Evolutionary conservation across 2,888 invertebrate species (phyloP).

Genomic region (Panopea generosa): DNA sequence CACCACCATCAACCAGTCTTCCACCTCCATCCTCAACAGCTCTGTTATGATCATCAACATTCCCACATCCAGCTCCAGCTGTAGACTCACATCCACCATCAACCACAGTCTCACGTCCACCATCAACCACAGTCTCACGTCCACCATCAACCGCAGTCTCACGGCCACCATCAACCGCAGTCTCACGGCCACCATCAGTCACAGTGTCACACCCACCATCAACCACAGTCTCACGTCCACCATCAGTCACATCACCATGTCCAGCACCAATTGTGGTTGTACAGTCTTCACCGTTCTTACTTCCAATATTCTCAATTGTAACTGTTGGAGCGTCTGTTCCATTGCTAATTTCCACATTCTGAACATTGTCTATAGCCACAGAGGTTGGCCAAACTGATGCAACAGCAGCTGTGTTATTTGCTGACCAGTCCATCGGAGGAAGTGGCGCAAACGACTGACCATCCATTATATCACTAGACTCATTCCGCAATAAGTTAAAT

Average conservation of each 20-base stretch:
- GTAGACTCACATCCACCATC: neutral
- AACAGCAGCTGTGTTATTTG: conserved; percentile 22
- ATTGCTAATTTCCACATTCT: too few relatives aligned
- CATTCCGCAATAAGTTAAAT: conserved; percentile 29
- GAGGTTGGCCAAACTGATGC: conserved; percentile 48
- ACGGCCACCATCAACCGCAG: neutral
- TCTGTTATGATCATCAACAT: too few relatives aligned
- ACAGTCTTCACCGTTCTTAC: too few relatives aligned
- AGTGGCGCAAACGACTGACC: conserved; percentile 49
- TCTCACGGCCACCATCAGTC: too few relatives aligned
- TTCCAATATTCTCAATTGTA: too few relatives aligned
- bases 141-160: neutral
- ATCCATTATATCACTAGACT: conserved; percentile 36
- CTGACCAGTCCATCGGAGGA: conserved; percentile 43
- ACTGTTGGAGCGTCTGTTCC: too few relatives aligned
- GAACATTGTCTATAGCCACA: neutral
- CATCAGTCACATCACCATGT: neutral
- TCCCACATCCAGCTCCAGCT: too few relatives aligned
- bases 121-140: neutral
- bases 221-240: too few relatives aligned
- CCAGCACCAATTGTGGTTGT: too few relatives aligned
- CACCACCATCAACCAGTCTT: neutral
- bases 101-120: neutral
- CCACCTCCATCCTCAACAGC: too few relatives aligned
- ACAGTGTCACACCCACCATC: too few relatives aligned